Conservation (phyloP, 2,113 vertebrate genomes). For the Onychostoma macrolepis region DNA sequence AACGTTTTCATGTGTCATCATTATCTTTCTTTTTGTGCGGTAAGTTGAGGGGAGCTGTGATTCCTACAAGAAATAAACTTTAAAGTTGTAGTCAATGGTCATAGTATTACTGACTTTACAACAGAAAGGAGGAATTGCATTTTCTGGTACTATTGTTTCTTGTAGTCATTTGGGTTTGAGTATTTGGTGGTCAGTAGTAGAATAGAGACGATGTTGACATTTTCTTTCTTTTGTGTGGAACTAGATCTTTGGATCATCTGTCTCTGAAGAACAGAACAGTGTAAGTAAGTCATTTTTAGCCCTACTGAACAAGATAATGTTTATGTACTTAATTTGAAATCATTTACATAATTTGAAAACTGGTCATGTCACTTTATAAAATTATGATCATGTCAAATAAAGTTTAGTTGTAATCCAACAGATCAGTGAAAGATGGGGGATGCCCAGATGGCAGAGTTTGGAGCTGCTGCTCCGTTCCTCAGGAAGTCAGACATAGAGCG, state of each 20-base stretch:
- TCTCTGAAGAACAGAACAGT: slow-evolving; percentile 16
- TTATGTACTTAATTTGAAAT: background rate
- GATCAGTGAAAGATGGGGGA: slow-evolving; percentile 67
- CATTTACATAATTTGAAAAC: background rate
- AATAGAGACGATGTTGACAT: background rate
- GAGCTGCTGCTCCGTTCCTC: slow-evolving; percentile 72
- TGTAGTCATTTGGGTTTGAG: background rate
- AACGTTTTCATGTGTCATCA: slow-evolving; percentile 24
- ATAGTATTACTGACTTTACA: background rate
- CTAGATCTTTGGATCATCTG: slow-evolving; percentile 22
- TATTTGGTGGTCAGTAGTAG: background rate
- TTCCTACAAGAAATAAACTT: background rate
- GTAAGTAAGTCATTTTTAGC: slow-evolving; percentile 17
- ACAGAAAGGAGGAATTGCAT: background rate
- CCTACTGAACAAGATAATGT: background rate
- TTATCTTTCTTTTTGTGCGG: background rate
- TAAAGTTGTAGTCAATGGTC: background rate
- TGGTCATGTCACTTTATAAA: background rate
- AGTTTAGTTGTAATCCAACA: background rate
- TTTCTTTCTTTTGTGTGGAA: background rate
- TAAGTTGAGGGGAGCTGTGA: slow-evolving; percentile 23
- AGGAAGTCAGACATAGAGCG: slow-evolving; percentile 78
- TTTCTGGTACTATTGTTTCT: background rate
- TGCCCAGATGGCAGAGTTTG: slow-evolving; percentile 74
- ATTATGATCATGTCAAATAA: background rate